Evolutionary conservation across 2,113 vertebrate genomes (phyloP).

Genomic region (Stegostoma tigrinum): DNA sequence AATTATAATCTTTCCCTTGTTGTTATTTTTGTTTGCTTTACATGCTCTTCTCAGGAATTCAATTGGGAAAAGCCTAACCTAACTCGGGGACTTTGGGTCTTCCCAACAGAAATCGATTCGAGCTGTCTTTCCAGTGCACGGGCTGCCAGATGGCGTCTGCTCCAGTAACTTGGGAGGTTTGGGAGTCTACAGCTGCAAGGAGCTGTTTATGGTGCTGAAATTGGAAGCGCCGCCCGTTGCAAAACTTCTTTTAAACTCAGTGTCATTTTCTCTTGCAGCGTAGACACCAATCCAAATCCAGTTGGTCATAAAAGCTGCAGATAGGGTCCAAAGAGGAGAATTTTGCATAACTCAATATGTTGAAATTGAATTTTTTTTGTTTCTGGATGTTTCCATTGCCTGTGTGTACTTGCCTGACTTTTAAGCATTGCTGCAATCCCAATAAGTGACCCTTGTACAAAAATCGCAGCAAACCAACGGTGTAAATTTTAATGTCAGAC

Average conservation of each 20-base stretch:
- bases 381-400: neutral
- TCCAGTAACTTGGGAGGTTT: neutral
- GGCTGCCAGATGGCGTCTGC: neutral
- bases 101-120: neutral
- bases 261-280: neutral
- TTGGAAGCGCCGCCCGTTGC: rapidly evolving
- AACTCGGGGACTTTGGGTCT: neutral
- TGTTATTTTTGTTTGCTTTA: neutral
- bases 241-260: neutral
- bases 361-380: neutral
- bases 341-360: neutral
- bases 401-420: neutral
- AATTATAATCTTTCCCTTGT: neutral
- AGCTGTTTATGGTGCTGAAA: conserved; percentile 35
- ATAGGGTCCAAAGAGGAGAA: neutral
- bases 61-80: neutral
- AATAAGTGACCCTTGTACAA: neutral
- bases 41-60: neutral
- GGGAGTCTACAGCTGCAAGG: neutral
- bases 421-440: neutral
- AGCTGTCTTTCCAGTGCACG: neutral
- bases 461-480: neutral
- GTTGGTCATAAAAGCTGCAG: neutral
- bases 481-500: neutral
- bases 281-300: neutral